Evolutionary conservation across 2,113 vertebrate species (phyloP).

Genomic region (Etheostoma spectabile): DNA sequence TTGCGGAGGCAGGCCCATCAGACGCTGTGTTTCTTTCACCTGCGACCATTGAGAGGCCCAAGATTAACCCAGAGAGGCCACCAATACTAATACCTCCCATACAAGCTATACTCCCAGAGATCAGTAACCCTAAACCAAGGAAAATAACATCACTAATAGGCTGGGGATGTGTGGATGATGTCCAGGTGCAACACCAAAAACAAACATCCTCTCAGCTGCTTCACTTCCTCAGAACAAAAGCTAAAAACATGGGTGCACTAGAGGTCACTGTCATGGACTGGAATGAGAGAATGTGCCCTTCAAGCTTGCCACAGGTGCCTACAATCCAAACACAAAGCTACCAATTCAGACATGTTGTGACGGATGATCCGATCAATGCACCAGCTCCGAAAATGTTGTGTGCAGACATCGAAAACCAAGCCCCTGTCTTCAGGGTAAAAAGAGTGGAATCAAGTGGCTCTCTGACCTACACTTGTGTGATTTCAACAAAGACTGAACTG

Average conservation of each 20-base stretch:
- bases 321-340: conserved; percentile 20
- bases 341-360: conserved; percentile 25
- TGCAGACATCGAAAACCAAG: conserved; percentile 33
- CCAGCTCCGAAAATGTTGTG: conserved; percentile 8
- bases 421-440: conserved; percentile 75
- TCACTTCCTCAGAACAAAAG: conserved; percentile 70
- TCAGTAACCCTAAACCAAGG: conserved; percentile 28
- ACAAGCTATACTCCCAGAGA: conserved; percentile 29
- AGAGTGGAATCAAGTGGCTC: conserved; percentile 31
- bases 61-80: conserved; percentile 32
- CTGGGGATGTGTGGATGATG: conserved; percentile 46
- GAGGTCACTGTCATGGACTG: conserved; percentile 39
- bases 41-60: conserved; percentile 15
- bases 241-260: conserved; percentile 37
- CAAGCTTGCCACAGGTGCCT: background rate
- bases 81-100: conserved; percentile 37
- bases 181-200: conserved; percentile 76
- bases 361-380: background rate
- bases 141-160: conserved; percentile 20
- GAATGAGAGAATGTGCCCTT: background rate
- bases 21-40: conserved; percentile 22
- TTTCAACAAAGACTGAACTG: conserved; percentile 78
- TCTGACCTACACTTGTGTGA: conserved; percentile 73
- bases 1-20: conserved; percentile 34
- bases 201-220: conserved; percentile 81